Base-by-base conservation (phyloP, 2,113 vertebrate species). In the Proteles cristata region DNA sequence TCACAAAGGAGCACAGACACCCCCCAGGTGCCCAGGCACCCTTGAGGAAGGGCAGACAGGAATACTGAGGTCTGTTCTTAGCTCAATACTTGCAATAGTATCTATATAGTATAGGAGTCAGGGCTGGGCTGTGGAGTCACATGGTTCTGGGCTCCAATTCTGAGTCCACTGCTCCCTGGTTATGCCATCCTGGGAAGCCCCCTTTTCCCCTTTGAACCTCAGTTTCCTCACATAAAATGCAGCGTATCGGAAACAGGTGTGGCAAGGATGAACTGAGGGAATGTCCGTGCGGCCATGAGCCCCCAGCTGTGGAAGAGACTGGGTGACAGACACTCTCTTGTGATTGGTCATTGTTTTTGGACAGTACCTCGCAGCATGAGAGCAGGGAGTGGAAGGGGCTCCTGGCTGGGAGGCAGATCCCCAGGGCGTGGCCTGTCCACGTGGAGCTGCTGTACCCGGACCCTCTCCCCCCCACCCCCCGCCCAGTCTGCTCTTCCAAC, bases 161-260 rank as follows among this genome's bases (percentile, higher is more conserved):
- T 35, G 88, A 25, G n/a, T 53, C 43, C 73, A 43, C 3, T 28
- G 71, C 31, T 58, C 12, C 28, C 23, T 1, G 65, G 58, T 2
- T 31, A 31, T 21, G 23, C 65, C 86, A 21, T 35, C 25, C 14
- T 0, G 19, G 71, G 53, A 9, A 28, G 76, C 26, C 61, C 77
- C 65, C 55, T 83, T 50, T 25, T 26, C 35, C 69, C 68, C 68
- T 50, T 7, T 19, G 65, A 21, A 26, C 25, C 74, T 65, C 58
- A 3, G 35, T 33, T 73, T 94, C 66, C n/a, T 76, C 35, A 4
- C 48, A 73, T 74, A 25, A n/a, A 88, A 5, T 43, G 35, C 43
- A 43, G 69, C 3, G 2, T 9, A 33, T 0, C 26, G 39, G 63
- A 65, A 58, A 58, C 79, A 39, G n/a, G 17, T 1, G 16, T 4